Conservation (phyloP, 2,888 invertebrate species). For the Masnerella sp. region DNA sequence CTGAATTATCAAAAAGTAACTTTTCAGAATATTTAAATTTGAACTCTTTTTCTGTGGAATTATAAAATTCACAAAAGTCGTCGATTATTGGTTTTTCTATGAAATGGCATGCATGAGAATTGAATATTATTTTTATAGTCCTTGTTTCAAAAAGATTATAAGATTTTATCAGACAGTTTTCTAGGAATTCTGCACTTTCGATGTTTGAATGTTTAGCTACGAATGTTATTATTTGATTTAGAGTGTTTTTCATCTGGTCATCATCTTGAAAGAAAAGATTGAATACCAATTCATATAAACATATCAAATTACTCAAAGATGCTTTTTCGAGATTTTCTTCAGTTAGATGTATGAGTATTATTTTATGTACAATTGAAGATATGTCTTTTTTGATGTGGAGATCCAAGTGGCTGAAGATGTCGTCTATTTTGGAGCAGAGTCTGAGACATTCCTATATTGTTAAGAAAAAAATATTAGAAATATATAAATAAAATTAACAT, state of each 20-base stretch:
- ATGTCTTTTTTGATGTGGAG: slow-evolving; percentile 6
- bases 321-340: not conserved
- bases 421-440: slow-evolving; percentile 22
- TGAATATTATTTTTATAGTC: slow-evolving; percentile 18
- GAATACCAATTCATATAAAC: slow-evolving; percentile 4
- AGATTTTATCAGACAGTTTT: not conserved
- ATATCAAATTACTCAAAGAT: slow-evolving; percentile 10
- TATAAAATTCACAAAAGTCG: slow-evolving; percentile 14
- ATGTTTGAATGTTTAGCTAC: slow-evolving; percentile 25
- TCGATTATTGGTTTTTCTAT: slow-evolving; percentile 32
- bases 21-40: slow-evolving; percentile 13
- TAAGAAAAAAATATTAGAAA: not conserved
- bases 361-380: slow-evolving; percentile 4
- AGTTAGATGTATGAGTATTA: slow-evolving; percentile 12
- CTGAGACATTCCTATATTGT: slow-evolving; percentile 42
- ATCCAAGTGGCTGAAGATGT: slow-evolving; percentile 17
- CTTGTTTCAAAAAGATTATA: not conserved
- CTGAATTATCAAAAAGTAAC: slow-evolving; percentile 15
- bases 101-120: slow-evolving; percentile 6
- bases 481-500: not conserved
- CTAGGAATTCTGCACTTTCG: slow-evolving; percentile 16
- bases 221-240: slow-evolving; percentile 19
- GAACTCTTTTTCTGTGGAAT: not conserved
- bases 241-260: slow-evolving; percentile 3
- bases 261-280: slow-evolving; percentile 1